A percentile compares a stretch with the other conserved stretches of the same genome.
Conservation (phyloP, 2,888 invertebrate species). For the Pandemis heparana region DNA sequence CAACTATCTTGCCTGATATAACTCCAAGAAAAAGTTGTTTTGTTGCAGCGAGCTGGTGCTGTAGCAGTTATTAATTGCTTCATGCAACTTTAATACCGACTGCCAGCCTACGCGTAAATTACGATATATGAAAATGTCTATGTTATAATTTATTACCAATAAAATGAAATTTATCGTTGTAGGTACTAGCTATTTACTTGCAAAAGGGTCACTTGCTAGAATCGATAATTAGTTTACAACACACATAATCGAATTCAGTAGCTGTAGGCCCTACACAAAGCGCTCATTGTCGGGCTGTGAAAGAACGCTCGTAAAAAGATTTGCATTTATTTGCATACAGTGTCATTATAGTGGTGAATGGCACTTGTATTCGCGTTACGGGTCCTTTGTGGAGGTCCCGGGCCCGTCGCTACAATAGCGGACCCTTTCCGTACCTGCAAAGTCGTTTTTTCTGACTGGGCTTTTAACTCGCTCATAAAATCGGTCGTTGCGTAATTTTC, state of each 20-base stretch:
- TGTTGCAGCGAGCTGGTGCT: conserved; percentile 19
- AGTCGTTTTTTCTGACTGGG: conserved; percentile 67
- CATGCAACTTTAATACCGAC: conserved; percentile 32
- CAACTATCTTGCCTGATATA: conserved; percentile 62
- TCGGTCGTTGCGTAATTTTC: conserved; percentile 82
- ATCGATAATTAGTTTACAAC: conserved; percentile 66
- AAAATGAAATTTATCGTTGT: conserved; percentile 38
- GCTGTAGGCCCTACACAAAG: conserved; percentile 60
- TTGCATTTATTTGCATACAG: conserved; percentile 80
- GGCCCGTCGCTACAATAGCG: conserved; percentile 60
- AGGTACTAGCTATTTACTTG: conserved; percentile 35
- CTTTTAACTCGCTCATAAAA: conserved; percentile 70
- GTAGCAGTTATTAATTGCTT: conserved; percentile 33
- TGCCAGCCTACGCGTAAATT: conserved; percentile 33
- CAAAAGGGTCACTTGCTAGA: conserved; percentile 44
- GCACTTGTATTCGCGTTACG: conserved; percentile 65
- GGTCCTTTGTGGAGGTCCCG: conserved; percentile 51
- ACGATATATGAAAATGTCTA: conserved; percentile 31
- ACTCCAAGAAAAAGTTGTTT: conserved; percentile 47
- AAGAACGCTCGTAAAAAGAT: conserved; percentile 66
- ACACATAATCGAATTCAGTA: conserved; percentile 70
- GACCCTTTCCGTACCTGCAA: conserved; percentile 77
- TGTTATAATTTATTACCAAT: conserved; percentile 31
- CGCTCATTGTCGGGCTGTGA: conserved; percentile 61
- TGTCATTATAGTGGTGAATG: conserved; percentile 64